These are phyloP conservation scores for Adelphocoris suturalis DNA, from an alignment of 2,888 invertebrate genomes.

Conservation along the genomic window DNA sequence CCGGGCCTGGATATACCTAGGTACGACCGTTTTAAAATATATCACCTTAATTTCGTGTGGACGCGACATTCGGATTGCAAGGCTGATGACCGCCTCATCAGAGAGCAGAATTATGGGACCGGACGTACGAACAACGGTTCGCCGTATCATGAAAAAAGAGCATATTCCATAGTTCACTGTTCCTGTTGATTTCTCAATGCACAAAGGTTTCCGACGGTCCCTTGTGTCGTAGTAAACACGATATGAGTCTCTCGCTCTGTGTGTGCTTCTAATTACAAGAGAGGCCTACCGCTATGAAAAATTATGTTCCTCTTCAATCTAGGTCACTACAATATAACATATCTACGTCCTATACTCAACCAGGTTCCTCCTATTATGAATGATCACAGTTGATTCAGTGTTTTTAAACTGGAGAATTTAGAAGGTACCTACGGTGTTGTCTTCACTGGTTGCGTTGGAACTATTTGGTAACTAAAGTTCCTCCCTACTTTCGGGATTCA, in stretches of 20 bases:
- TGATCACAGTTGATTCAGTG: too few species aligned
- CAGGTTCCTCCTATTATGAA: too few species aligned
- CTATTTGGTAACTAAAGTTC: too few species aligned
- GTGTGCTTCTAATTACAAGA: background rate
- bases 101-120: background rate
- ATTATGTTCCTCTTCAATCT: background rate
- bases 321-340: background rate
- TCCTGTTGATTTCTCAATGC: background rate
- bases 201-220: constrained; percentile 4
- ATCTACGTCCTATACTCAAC: too few species aligned
- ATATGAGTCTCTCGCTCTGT: background rate
- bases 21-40: background rate
- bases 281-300: background rate
- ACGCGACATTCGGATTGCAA: constrained; percentile 1
- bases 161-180: constrained; percentile 10
- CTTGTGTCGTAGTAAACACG: background rate
- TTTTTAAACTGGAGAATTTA: too few species aligned
- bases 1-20: too few species aligned
- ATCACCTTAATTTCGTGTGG: background rate
- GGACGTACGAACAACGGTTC: constrained; percentile 11
- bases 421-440: too few species aligned
- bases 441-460: too few species aligned
- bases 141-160: constrained; percentile 14
- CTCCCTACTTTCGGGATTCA: too few species aligned
- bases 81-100: constrained; percentile 27